Conservation (phyloP, 2,888 invertebrate species). For the Craniophora ligustri region DNA sequence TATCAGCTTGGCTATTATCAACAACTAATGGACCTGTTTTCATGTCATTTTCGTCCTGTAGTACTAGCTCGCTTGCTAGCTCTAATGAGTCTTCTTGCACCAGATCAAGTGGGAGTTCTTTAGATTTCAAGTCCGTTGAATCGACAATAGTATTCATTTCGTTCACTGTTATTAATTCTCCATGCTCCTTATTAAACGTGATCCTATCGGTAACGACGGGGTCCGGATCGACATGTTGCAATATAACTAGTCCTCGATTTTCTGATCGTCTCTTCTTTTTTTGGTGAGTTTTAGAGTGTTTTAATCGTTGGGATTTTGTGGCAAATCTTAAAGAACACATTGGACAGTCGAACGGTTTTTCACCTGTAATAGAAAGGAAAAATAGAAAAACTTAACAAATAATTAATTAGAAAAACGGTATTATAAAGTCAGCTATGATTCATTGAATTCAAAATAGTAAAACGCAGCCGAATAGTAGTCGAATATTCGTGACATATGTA, state of each 20-base stretch:
- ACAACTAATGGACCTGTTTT: constrained; percentile 70
- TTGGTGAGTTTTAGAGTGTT: constrained; percentile 72
- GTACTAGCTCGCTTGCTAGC: constrained; percentile 67
- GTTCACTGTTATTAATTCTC: constrained; percentile 29
- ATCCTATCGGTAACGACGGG: constrained; percentile 16
- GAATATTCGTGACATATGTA: too few relatives aligned
- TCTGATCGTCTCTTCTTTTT: constrained; percentile 62
- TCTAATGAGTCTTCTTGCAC: constrained; percentile 65
- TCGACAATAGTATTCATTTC: constrained; percentile 15
- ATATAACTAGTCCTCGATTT: constrained; percentile 51
- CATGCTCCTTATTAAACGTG: constrained; percentile 24
- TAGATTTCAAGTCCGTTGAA: constrained; percentile 2
- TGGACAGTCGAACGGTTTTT: constrained; percentile 79
- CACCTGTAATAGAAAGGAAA: constrained; percentile 65
- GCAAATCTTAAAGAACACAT: constrained; percentile 70
- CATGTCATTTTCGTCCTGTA: constrained; percentile 66
- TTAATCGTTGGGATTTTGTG: constrained; percentile 73
- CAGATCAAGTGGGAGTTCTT: constrained; percentile 34
- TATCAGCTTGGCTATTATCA: constrained; percentile 57
- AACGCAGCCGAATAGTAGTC: too few relatives aligned
- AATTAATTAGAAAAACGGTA: too few relatives aligned
- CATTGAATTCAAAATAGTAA: too few relatives aligned
- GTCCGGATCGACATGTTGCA: constrained; percentile 35
- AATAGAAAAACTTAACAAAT: not conserved
- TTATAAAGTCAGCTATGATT: too few relatives aligned